Evolutionary conservation across 2,797 vertebrate genomes (phyloP).

Genomic region (Scarus forsteni): DNA sequence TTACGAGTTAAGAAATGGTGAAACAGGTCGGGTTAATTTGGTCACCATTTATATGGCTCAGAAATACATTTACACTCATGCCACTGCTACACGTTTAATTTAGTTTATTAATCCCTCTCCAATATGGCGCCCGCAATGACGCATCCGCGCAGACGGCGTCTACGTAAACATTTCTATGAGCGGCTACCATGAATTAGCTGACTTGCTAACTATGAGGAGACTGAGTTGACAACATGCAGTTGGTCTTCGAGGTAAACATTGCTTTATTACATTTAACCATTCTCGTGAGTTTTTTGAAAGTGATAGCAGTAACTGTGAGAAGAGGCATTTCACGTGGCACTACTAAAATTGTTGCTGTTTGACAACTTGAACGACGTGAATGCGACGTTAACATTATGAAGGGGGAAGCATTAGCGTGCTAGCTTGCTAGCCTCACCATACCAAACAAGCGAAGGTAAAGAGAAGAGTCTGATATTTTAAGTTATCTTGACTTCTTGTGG

Average conservation of each 20-base stretch:
- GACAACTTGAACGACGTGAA: constrained; percentile 47
- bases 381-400: constrained; percentile 48
- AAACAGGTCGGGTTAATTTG: too few species aligned
- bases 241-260: constrained; percentile 4
- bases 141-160: too few species aligned
- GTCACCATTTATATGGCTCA: too few species aligned
- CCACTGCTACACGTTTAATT: too few species aligned
- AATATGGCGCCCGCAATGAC: too few species aligned
- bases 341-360: constrained; percentile 9
- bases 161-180: too few species aligned
- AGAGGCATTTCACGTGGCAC: background rate
- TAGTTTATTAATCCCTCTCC: too few species aligned
- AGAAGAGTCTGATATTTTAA: constrained; percentile 11
- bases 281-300: background rate
- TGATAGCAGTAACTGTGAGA: too few species aligned
- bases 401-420: constrained; percentile 43
- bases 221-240: constrained; percentile 41
- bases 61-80: too few species aligned
- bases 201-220: constrained; percentile 58
- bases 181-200: constrained; percentile 72
- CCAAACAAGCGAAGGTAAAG: constrained; percentile 8
- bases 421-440: constrained; percentile 41
- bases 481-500: background rate
- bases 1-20: too few species aligned
- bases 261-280: background rate